Evolutionary conservation across 2,888 invertebrate species (phyloP), one percentile per base, ranked within the genome.

Genomic region (Cloeon dipterum): DNA sequence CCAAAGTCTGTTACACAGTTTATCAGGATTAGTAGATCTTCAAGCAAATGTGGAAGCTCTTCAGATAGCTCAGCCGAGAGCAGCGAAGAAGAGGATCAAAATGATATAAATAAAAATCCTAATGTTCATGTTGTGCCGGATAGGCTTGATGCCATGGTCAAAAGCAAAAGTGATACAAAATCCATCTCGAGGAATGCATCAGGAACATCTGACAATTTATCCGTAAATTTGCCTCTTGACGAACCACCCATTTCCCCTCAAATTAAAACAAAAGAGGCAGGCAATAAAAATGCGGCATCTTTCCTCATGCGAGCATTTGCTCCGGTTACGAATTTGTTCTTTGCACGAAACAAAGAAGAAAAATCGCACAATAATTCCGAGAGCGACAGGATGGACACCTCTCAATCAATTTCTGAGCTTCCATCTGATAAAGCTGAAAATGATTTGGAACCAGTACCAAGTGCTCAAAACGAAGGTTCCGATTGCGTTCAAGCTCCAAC

Each of bases 271-370:
- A 59, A 57, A 43, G 29, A 29, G 29, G 16, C 29, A 5, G 5
- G 5, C 14, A 14, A 29, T 29, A 29, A 16, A 7, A 29, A 29
- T 14, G 29, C 29, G 8, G 29, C 29, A 53, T 71, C 73, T 19
- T 74, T 75, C 50, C 58, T 78, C 36, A 70, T 75, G 57, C 57
- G 76, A 48, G 74, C 76, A 32, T 54, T 81, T 46, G 76, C 74
- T 34, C 76, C 76, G 1, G 75, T 78, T 5, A 74, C 77, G 16
- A 75, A 70, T 57, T 62, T 77, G 42, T 78, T 78, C 49, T 17
- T 70, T 53, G 58, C 59, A 40, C 65, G 68, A 49, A 58, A 61
- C 41, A 66, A 66, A 46, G 66, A 66, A 33, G 57, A 57, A 19
- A 57, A 50, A 37, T 68, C 69, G n/a, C 65, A 49, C 5, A 40